Conservation (phyloP, 2,797 vertebrate genomes). For the Xenops minutus region DNA sequence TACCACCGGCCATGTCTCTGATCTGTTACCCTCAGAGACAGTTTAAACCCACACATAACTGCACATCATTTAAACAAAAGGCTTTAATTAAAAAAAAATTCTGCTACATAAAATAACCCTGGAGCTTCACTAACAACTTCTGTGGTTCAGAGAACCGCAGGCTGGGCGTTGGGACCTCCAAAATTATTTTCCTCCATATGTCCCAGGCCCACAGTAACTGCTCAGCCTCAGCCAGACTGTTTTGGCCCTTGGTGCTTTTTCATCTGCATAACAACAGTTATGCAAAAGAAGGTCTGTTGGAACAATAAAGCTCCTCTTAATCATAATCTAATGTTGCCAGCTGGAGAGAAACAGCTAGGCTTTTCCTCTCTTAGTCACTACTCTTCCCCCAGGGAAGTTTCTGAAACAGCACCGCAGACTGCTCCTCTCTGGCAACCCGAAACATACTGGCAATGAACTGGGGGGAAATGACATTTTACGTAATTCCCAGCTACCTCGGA, state of each 20-base stretch:
- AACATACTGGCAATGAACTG: background rate
- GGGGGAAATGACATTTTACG: background rate
- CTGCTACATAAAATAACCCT: background rate
- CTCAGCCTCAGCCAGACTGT: background rate
- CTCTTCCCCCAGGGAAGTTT: background rate
- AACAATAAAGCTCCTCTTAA: background rate
- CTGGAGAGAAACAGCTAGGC: background rate
- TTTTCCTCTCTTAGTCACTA: slow-evolving; percentile 28
- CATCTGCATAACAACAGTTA: slow-evolving; percentile 28
- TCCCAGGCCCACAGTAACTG: background rate
- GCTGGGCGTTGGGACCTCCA: background rate
- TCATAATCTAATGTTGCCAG: background rate
- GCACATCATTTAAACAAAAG: background rate
- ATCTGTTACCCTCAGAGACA: background rate
- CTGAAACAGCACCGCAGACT: background rate
- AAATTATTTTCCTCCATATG: background rate
- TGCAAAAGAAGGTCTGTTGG: background rate
- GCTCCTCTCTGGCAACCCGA: background rate
- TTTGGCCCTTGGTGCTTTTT: background rate
- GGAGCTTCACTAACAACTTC: background rate
- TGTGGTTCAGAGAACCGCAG: background rate
- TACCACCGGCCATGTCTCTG: background rate
- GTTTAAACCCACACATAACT: background rate
- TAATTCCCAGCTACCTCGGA: background rate
- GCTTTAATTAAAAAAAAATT: background rate